These are phyloP conservation scores for Cephus sareptanus DNA, from an alignment of 2,888 invertebrate genomes.

Conservation along the genomic window DNA sequence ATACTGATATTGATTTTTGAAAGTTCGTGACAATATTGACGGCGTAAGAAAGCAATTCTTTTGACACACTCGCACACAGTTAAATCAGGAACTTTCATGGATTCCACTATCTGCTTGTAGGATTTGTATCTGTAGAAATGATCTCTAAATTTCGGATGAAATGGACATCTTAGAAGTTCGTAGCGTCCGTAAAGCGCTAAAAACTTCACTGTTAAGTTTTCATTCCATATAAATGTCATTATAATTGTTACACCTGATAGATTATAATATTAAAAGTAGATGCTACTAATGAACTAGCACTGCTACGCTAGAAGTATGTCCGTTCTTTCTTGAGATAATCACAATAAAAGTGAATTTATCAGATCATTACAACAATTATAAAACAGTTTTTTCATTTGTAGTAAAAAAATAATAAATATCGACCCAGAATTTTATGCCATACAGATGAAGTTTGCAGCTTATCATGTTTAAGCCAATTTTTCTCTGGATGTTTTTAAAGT, in stretches of 20 bases:
- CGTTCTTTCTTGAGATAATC: background rate
- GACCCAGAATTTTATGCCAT: background rate
- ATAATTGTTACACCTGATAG: background rate
- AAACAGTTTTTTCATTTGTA: background rate
- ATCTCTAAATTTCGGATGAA: slow-evolving; percentile 19
- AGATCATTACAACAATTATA: background rate
- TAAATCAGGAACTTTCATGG: slow-evolving; percentile 15
- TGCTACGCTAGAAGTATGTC: background rate
- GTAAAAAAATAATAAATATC: background rate
- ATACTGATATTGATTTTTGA: slow-evolving; percentile 19
- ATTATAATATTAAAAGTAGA: background rate
- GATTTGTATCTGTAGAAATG: slow-evolving; percentile 10
- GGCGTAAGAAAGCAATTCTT: slow-evolving; percentile 16
- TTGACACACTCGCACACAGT: slow-evolving; percentile 24
- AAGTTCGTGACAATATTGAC: slow-evolving; percentile 21
- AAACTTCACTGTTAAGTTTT: slow-evolving; percentile 16
- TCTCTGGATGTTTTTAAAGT: background rate
- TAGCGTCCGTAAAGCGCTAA: slow-evolving; percentile 16
- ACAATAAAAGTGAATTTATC: background rate
- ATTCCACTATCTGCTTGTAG: slow-evolving; percentile 18
- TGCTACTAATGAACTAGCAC: background rate
- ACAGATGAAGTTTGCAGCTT: background rate
- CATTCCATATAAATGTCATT: slow-evolving; percentile 19
- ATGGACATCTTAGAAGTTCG: slow-evolving; percentile 18
- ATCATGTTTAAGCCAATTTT: background rate